Evolutionary conservation across 1,140 invertebrate species (phyloP), one percentile per base, ranked within the genome.

Genomic region (Eurosta solidaginis): DNA sequence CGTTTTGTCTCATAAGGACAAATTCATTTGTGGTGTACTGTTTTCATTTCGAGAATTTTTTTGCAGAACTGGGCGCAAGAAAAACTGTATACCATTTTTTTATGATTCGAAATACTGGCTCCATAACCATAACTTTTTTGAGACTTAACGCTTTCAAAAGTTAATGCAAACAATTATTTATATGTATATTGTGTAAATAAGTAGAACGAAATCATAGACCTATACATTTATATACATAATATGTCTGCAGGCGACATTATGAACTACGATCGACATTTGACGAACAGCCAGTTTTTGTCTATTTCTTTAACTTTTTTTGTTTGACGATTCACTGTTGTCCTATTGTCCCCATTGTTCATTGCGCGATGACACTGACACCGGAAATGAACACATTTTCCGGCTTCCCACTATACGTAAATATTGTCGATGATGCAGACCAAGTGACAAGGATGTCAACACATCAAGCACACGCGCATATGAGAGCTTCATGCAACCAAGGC

Each of bases 371-470:
- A 84, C 81, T 84, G 83, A 84, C 83, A 84, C 83, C 83, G 83
- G 83, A 84, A 84, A 84, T 84, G 83, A 84, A 84, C 83, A 84
- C 83, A 84, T 84, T 84, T 84, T 84, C 83, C 83, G 83, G 82
- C 79, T 76, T 68, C 59, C 59, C 59, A 40, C 59, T 20, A 20
- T 40, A n/a, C 17, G 27, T 29, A 33, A 33, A 68, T 29, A n/a
- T 20, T 14, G n/a, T 12, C 29, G 59, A 68, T 40, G 59, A 36
- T 5, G 59, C 36, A 14, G 54, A 59, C 50, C 33, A 22, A 68
- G 9, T 12, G n/a, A 20, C 10, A 22, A 17, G 17, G 59, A 68
- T n/a, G 33, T 20, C 29, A 68, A 68, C 59, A n/a, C n/a, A 20
- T 22, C 59, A 33, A 1, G 59, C 59, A 40, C 22, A 68, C 59